phyloP scores from a whole-genome alignment of 1,140 invertebrate species.

The Zaprionus tsacasi region DNA sequence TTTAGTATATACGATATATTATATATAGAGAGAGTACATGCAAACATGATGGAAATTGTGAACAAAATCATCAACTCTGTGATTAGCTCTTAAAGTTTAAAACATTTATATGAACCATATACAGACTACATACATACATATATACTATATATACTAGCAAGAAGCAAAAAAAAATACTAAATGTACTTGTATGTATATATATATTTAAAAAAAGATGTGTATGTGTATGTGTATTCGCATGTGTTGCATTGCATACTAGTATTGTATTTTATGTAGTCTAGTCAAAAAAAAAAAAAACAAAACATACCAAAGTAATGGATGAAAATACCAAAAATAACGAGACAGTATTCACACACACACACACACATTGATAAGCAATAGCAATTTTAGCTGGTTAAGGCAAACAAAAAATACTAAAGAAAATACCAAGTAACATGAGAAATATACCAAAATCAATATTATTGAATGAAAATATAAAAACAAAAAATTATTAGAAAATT shows the following conservation, averaged over 20 bases:
- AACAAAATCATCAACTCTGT: slow-evolving; percentile 83
- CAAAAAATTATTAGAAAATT: neutral
- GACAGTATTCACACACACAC: slow-evolving; percentile 31
- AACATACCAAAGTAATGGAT: slow-evolving; percentile 1
- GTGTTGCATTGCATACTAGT: slow-evolving; percentile 30
- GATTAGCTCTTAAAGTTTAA: slow-evolving; percentile 82
- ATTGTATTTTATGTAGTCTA: slow-evolving; percentile 64
- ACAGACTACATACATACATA: slow-evolving; percentile 18
- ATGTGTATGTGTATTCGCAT: slow-evolving; percentile 44
- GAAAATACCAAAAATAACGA: slow-evolving; percentile 15
- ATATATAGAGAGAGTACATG: slow-evolving; percentile 62
- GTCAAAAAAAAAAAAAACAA: slow-evolving; percentile 12
- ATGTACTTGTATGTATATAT: slow-evolving; percentile 16
- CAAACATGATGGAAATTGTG: slow-evolving; percentile 74
- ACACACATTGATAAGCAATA: slow-evolving; percentile 64
- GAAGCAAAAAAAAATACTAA: slow-evolving; percentile 7
- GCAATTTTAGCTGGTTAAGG: slow-evolving; percentile 58
- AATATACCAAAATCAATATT: slow-evolving; percentile 10
- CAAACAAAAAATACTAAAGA: slow-evolving; percentile 23
- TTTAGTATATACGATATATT: slow-evolving; percentile 21
- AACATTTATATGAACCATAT: slow-evolving; percentile 56
- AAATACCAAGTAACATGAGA: slow-evolving; percentile 19
- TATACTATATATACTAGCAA: slow-evolving; percentile 15
- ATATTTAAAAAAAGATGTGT: slow-evolving; percentile 37
- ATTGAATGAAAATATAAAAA: slow-evolving; percentile 15